Conservation (phyloP, 2,888 invertebrate species). For the Drosophila buzzatii region DNA sequence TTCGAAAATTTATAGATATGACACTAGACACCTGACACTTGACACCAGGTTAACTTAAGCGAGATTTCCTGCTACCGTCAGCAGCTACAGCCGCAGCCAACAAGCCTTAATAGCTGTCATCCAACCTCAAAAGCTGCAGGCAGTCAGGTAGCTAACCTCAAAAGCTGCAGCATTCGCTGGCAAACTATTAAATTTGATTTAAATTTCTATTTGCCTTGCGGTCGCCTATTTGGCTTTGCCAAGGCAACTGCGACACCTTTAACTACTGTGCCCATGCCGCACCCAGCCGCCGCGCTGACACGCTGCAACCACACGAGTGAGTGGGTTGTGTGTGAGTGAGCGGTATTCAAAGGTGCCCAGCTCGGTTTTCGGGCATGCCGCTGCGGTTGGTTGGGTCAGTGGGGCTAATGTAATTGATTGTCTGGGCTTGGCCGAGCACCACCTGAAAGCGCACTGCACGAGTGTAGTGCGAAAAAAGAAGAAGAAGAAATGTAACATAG, state of each 20-base stretch:
- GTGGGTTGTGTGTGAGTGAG: conserved; percentile 33
- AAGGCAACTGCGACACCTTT: conserved; percentile 28
- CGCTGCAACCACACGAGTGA: conserved; percentile 43
- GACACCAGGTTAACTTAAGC: conserved; percentile 2
- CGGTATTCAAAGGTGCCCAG: conserved; percentile 34
- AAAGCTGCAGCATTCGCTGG: conserved; percentile 8
- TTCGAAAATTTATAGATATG: neutral
- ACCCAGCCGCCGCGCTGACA: neutral
- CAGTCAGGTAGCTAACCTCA: conserved; percentile 14
- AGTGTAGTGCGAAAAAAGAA: conserved; percentile 38
- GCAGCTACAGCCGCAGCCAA: neutral
- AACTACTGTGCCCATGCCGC: neutral
- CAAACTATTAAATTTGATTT: conserved; percentile 52
- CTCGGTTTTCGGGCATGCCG: conserved; percentile 42
- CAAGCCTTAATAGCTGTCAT: conserved; percentile 10
- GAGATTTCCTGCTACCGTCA: neutral
- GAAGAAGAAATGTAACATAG: conserved; percentile 25
- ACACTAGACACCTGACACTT: conserved; percentile 13
- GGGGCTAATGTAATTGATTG: conserved; percentile 74
- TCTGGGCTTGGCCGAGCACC: conserved; percentile 55
- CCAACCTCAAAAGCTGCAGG: conserved; percentile 18
- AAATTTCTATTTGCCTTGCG: conserved; percentile 45
- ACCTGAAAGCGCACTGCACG: conserved; percentile 44
- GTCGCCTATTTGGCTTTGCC: conserved; percentile 43
- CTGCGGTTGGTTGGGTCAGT: conserved; percentile 50